Percentiles rank a stretch among this genome's conserved stretches.
phyloP scores from a whole-genome alignment of 2,888 invertebrate species.

The Agonum fuliginosum region DNA sequence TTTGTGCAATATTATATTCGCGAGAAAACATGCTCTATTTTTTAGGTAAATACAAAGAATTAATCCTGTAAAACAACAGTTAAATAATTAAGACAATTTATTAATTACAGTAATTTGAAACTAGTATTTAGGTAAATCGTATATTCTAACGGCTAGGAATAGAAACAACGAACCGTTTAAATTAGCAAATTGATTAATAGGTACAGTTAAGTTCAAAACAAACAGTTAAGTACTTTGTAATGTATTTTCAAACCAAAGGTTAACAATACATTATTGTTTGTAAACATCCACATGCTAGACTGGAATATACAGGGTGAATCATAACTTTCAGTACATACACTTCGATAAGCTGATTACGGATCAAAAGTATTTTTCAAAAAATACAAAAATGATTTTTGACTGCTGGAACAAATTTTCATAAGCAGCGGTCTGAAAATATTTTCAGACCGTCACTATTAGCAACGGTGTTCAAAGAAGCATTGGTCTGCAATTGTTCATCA shows the following conservation, averaged over 20 bases:
- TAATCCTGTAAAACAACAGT: not conserved
- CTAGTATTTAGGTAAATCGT: conserved; percentile 7
- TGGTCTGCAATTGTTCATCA: no score
- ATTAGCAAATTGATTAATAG: conserved; percentile 53
- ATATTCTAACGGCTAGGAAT: conserved; percentile 41
- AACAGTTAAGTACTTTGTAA: conserved; percentile 43
- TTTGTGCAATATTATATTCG: not conserved
- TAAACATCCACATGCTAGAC: no score
- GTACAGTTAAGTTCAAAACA: conserved; percentile 50
- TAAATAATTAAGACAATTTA: not conserved
- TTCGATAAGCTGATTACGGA: no score
- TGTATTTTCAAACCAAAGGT: conserved; percentile 31
- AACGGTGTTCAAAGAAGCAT: no score
- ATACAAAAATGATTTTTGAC: no score
- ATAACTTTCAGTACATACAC: no score
- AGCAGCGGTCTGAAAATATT: no score
- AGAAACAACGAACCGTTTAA: conserved; percentile 49
- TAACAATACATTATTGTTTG: conserved; percentile 31
- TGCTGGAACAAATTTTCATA: no score
- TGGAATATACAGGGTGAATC: no score
- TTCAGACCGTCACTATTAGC: no score
- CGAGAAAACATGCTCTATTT: not conserved
- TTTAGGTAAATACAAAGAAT: not conserved
- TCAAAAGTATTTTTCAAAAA: no score
- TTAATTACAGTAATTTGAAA: conserved; percentile 14